Base-by-base conservation (phyloP, 1,140 invertebrate species). In the Saccostrea glomerata region DNA sequence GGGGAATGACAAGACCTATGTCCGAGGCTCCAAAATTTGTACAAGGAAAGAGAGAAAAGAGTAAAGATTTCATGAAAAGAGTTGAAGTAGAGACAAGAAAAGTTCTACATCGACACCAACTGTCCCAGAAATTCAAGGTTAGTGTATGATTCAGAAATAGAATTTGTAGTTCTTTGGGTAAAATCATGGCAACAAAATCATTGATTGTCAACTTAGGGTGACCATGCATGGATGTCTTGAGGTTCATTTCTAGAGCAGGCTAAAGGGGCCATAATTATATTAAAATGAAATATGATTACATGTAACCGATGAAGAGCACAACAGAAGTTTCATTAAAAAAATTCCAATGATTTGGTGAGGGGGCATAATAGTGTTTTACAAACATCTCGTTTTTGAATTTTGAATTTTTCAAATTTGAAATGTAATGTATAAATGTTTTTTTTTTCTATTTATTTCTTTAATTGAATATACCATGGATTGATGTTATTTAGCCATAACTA, bases 71-170 rank as follows among this genome's bases (percentile, higher is more conserved):
- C 30, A 73, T 92, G 60, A 88, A 89, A n/a, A 66, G 92, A 36
- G 86, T 93, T 6, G 90, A 93, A 30, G 88, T 88, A 84, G 91
- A 90, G 82, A 88, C 92, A 58, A 58, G 90, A 40, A 88, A 85
- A 60, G 91, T 92, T n/a, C 82, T 93, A n/a, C 56, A 88, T 23
- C 88, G 88, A 77, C 82, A 90, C 25, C 83, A 93, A 84, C 60
- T 93, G 20, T 90, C 91, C 66, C 88, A 92, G 23, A 91, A 92
- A 73, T 93, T 88, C 86, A 66, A 90, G 84, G 92, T 92, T 2
- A 82, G 11, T 82, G 25, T 82, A 23, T 30, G 5, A 36, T 36
- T 36, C 30, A 12, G 4, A 30, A 82, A 13, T 82, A 6, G 11
- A 30, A 82, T 30, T 77, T 77, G 13, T 77, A 6, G 36, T 30